Evolutionary conservation across 1,140 invertebrate species (phyloP).

Genomic region (Macrocentrus cingulum): DNA sequence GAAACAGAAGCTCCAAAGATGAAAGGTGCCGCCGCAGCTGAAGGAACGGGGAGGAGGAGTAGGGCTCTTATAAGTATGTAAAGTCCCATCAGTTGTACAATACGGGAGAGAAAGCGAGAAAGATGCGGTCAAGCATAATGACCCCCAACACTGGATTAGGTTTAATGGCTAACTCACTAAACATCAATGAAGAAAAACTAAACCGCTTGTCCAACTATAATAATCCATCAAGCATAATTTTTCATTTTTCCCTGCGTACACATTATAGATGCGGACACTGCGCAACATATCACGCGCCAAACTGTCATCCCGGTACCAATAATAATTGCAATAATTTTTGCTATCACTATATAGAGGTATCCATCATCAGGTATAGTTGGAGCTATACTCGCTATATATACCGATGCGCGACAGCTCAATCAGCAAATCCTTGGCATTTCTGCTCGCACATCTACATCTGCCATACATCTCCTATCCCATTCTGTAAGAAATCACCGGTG

Average conservation of each 20-base stretch:
- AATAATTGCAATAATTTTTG: too few species aligned
- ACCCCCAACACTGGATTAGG: conserved; percentile 44
- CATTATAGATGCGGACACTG: too few species aligned
- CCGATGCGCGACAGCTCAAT: conserved; percentile 18
- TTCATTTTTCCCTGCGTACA: too few species aligned
- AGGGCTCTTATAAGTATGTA: not conserved
- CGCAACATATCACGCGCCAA: too few species aligned
- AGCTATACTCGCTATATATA: too few species aligned
- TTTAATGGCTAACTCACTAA: not conserved
- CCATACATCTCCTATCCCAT: conserved; percentile 8
- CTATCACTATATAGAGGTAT: too few species aligned
- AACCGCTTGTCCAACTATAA: too few species aligned
- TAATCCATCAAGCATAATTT: too few species aligned
- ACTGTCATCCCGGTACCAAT: too few species aligned
- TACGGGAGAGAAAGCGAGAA: conserved; percentile 32
- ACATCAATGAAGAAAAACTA: too few species aligned
- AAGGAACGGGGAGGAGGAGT: not conserved
- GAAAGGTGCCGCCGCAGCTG: conserved; percentile 43
- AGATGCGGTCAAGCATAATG: conserved; percentile 48
- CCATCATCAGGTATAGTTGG: too few species aligned
- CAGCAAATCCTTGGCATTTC: conserved; percentile 9
- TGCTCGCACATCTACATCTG: conserved; percentile 14
- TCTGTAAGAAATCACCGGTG: not conserved
- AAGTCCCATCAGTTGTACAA: not conserved
- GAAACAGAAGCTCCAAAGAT: conserved; percentile 54